phyloP scores from a whole-genome alignment of 2,888 invertebrate species.

The Hipparchia semele region DNA sequence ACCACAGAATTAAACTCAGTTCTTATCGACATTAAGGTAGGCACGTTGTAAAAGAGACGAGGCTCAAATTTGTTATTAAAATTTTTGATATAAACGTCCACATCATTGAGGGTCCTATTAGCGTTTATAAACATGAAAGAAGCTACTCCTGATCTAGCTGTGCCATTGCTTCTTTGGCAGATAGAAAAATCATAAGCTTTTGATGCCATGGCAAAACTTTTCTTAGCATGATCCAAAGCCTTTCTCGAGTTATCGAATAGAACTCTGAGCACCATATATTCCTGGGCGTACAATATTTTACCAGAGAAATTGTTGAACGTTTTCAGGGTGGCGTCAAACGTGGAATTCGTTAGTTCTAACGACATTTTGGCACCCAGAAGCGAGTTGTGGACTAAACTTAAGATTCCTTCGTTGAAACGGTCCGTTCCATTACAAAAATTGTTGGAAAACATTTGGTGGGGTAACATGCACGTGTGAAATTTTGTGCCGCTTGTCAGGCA shows the following conservation, averaged over 20 bases:
- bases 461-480: slow-evolving; percentile 9
- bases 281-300: neutral
- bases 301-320: neutral
- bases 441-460: neutral
- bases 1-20: neutral
- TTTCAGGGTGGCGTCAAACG: neutral
- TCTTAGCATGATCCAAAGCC: neutral
- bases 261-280: neutral
- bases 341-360: neutral
- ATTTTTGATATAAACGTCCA: neutral
- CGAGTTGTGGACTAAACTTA: neutral
- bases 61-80: too few relatives aligned
- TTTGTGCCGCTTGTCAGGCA: slow-evolving; percentile 2
- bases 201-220: neutral
- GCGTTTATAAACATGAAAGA: neutral
- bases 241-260: neutral
- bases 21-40: neutral
- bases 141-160: too few relatives aligned
- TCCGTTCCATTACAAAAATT: neutral
- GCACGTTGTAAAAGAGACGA: neutral
- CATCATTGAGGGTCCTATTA: neutral
- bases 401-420: neutral
- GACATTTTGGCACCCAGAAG: neutral
- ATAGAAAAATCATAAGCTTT: neutral
- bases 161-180: neutral